phyloP scores from a whole-genome alignment of 2,113 vertebrate species.

The Microtus montanus region DNA sequence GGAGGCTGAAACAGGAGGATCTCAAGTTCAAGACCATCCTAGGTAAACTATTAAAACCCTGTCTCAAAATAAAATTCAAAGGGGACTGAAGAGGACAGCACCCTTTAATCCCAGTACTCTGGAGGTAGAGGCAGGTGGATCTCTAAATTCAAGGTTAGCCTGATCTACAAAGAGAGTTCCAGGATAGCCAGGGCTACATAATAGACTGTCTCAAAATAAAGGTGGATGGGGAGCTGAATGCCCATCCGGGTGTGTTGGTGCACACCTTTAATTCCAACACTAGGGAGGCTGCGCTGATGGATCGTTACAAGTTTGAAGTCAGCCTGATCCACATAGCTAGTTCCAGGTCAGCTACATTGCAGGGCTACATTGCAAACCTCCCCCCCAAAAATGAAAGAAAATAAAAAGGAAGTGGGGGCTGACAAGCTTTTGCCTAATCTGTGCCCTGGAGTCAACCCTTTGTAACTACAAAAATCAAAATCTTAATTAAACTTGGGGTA shows the following conservation, averaged over 20 bases:
- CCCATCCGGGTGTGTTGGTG: background rate
- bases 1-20: background rate
- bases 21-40: background rate
- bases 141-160: background rate
- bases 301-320: background rate
- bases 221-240: background rate
- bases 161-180: background rate
- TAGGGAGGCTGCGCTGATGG: background rate
- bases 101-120: background rate
- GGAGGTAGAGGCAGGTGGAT: background rate
- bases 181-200: background rate
- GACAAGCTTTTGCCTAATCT: background rate
- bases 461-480: background rate
- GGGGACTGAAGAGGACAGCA: too few relatives aligned
- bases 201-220: background rate
- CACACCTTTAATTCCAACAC: background rate
- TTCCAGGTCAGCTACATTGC: background rate
- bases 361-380: background rate
- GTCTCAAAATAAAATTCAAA: background rate
- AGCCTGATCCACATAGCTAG: background rate
- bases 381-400: background rate
- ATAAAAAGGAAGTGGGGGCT: background rate
- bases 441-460: background rate
- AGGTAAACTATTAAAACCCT: background rate
- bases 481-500: background rate